Evolutionary conservation across 2,113 vertebrate genomes (phyloP), one percentile per base, ranked within the genome.

Genomic region (Phylloscopus whistleri): DNA sequence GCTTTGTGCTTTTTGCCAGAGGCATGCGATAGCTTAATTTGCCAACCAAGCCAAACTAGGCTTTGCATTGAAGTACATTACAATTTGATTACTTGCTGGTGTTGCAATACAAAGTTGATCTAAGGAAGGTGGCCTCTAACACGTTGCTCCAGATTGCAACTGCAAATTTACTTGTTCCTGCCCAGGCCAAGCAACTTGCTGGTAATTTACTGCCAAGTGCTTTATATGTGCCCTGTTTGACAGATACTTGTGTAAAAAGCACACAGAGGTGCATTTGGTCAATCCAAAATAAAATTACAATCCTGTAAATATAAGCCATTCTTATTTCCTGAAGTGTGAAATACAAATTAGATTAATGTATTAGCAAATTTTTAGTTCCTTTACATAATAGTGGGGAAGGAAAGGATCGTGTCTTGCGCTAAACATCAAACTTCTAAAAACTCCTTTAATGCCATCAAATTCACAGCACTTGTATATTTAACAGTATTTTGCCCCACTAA

Each of bases 91-190:
- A 92, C 86, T 93, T 84, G 83, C 83, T 82, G 83, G 90, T 96
- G 95, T 95, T 95, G 95, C 93, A 96, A 97, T 89, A 89, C 73
- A 72, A 78, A 80, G 92, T 72, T 92, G 90, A 96, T 96, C 90
- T 97, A 84, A 96, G 90, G 90, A 97, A 95, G 74, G 92, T 95
- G 79, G 94, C 88, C 86, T 92, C 79, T 92, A 95, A 96, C 83
- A 87, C 7, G 62, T 92, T 94, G 60, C 66, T 94, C 90, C 84
- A 90, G 76, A 93, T 53, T 93, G 95, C 83, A 95, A 76, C 56
- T 95, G 90, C 88, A 95, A 82, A 94, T 93, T 60, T 95, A 84
- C 85, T 82, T 81, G 86, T 69, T 92, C 27, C 66, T 93, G 90
- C 56, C 44, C 53, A 78, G 90, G 49, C 68, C 83, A 78, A 84